Base-by-base conservation (phyloP, 2,113 vertebrate species). In the Amphiprion ocellaris region DNA sequence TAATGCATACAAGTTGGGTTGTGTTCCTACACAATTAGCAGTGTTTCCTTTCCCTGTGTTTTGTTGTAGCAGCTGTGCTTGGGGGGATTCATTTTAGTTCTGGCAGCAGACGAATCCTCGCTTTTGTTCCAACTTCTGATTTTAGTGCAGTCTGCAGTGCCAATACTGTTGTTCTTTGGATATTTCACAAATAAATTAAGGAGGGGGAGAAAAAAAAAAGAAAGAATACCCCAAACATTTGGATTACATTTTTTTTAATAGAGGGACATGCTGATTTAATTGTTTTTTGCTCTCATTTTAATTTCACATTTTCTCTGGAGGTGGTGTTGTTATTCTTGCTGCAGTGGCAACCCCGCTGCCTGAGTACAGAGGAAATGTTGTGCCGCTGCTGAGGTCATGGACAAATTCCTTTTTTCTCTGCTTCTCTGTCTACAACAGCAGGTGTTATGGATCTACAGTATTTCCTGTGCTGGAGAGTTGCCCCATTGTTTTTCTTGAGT, bases 401-500 rank as follows among this genome's bases (percentile, higher is more conserved):
- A 81, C 67, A 73, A 63, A 84, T 83, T 86, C 84, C 64, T 76
- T 37, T 37, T 81, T 65, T 65, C 61, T 90, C 28, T 87, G 67
- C 83, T 86, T 84, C 58, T 85, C 73, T 79, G 30, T 89, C 79
- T 69, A 46, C 82, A 80, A 69, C 87, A 81, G 83, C 85, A 88
- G 89, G 88, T 82, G 79, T 74, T 73, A 92, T 92, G 90, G 89
- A 87, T 74, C 87, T 53, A 49, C 81, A 71, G 54, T 46, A 33
- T 65, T 81, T 89, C 82, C 87, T 69, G 68, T 68, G 73, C 83
- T 90, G 90, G 81, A 90, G 70, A 69, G 46, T 72, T 21, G 76
- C 81, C 74, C 72, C 77, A 39, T 78, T 92, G 77, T 81, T 93
- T 58, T 84, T 92, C 52, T 67, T 86, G 62, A 72, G 93, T 94